Conservation (phyloP, 2,113 vertebrate genomes). For the Dinomys branickii region DNA sequence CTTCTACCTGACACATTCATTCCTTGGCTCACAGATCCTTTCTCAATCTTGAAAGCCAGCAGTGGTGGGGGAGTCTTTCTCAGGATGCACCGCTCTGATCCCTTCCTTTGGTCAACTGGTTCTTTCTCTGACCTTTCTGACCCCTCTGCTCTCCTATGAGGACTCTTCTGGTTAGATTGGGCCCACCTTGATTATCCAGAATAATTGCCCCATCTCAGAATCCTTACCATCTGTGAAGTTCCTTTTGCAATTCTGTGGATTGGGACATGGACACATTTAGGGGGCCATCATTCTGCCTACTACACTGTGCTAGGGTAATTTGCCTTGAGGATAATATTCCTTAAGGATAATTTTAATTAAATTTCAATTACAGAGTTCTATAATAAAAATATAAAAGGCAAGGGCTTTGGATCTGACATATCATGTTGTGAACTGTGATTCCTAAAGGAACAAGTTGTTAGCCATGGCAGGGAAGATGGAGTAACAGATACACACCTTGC, state of each 20-base stretch:
- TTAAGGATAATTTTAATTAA: slow-evolving; percentile 34
- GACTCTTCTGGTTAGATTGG: neutral
- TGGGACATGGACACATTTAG: neutral
- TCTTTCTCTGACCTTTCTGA: neutral
- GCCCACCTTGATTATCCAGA: neutral
- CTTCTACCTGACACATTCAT: neutral
- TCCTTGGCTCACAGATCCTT: neutral
- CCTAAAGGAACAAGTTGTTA: neutral
- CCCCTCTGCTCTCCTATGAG: neutral
- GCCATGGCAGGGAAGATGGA: neutral
- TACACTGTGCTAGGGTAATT: neutral
- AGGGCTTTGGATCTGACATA: neutral
- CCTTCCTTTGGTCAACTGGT: neutral
- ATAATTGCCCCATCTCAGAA: neutral
- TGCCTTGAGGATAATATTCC: neutral
- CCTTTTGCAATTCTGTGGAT: neutral
- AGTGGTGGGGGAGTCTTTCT: neutral
- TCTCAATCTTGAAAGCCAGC: neutral
- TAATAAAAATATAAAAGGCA: neutral
- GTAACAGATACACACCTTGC: neutral
- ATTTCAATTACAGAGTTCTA: neutral
- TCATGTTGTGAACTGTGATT: neutral
- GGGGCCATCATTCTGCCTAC: neutral
- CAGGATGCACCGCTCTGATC: neutral
- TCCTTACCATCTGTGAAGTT: neutral